These are phyloP conservation scores for Phenganax subtilis DNA, from an alignment of 92 coral and sea anemone species.

Conservation along the genomic window DNA sequence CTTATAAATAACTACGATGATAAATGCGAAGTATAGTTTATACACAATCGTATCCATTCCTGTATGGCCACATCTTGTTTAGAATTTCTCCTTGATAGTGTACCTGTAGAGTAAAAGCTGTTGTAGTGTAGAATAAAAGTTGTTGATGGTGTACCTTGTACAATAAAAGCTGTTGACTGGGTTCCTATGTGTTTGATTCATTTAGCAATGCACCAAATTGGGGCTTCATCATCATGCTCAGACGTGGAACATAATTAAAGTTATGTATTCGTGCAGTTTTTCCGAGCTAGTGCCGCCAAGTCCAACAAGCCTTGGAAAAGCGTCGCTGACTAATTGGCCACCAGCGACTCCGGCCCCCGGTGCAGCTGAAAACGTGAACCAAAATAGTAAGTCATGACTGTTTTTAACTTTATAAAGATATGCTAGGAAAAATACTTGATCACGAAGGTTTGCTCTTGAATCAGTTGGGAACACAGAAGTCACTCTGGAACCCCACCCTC, in stretches of 20 bases:
- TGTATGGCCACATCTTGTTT: no score
- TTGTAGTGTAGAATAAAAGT: background rate
- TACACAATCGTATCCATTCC: no score
- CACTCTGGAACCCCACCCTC: no score
- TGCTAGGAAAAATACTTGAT: background rate
- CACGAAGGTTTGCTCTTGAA: background rate
- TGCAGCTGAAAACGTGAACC: conserved; percentile 54
- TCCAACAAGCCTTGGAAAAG: conserved; percentile 46
- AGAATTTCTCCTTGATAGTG: background rate
- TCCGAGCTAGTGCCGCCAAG: conserved; percentile 47
- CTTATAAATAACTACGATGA: no score
- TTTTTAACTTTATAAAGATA: background rate
- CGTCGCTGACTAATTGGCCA: conserved; percentile 53
- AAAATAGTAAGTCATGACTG: conserved; percentile 47
- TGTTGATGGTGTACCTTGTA: background rate
- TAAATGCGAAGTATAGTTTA: no score
- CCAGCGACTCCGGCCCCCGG: conserved; percentile 61
- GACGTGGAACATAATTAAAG: conserved; percentile 88
- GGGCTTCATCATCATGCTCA: conserved; percentile 87
- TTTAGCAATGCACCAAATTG: conserved; percentile 70
- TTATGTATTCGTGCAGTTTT: conserved; percentile 67
- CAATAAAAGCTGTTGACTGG: background rate
- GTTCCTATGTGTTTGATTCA: background rate
- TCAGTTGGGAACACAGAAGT: background rate
- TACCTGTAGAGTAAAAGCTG: background rate